These are phyloP conservation scores for Dermochelys coriacea DNA, from an alignment of 2,797 vertebrate species.

Conservation along the genomic window DNA sequence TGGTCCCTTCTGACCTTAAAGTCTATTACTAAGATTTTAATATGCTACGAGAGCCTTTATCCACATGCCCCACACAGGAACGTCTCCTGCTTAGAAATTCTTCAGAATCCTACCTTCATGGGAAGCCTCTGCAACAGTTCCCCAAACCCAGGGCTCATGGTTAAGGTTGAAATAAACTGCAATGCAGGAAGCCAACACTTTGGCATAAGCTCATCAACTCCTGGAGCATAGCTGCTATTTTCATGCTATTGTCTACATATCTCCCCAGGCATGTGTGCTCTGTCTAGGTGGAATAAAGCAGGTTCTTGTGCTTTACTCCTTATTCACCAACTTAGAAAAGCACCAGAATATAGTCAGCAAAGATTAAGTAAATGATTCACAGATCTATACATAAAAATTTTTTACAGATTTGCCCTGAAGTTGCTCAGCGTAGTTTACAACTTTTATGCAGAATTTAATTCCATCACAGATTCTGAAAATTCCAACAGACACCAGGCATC, in stretches of 20 bases:
- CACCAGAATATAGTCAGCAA: neutral
- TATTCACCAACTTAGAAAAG: neutral
- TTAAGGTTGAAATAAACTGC: neutral
- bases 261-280: neutral
- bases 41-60: neutral
- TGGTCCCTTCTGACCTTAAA: too few relatives aligned
- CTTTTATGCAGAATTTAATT: neutral
- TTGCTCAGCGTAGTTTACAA: neutral
- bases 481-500: neutral
- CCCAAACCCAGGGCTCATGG: neutral
- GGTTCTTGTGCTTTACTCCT: neutral
- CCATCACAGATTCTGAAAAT: conserved; percentile 6
- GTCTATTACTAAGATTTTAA: accelerated
- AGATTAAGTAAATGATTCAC: neutral
- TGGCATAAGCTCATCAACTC: accelerated
- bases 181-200: neutral
- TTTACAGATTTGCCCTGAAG: neutral
- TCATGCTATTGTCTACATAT: neutral
- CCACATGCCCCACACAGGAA: neutral
- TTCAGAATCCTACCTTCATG: neutral
- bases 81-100: neutral
- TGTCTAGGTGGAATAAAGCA: neutral
- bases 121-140: neutral
- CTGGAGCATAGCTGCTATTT: neutral
- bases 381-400: conserved; percentile 9